Conservation (phyloP, 2,888 invertebrate genomes). For the Syrista parreyssii region DNA sequence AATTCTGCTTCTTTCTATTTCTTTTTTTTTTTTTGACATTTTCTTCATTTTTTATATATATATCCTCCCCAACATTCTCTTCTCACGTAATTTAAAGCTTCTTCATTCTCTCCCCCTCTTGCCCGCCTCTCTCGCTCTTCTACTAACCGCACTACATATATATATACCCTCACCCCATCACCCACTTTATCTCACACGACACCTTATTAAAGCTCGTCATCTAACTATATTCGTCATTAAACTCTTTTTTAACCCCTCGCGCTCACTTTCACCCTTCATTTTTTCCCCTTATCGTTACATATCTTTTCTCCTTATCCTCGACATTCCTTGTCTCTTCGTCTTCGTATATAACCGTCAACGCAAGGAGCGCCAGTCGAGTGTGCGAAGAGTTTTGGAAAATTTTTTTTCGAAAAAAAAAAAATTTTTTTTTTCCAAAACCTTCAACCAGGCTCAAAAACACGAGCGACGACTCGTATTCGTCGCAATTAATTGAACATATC, state of each 20-base stretch:
- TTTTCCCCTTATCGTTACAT: too few relatives aligned
- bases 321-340: too few relatives aligned
- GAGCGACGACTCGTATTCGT: conserved; percentile 44
- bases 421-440: not conserved
- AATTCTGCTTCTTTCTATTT: conserved; percentile 12
- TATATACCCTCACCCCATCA: not conserved
- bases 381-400: not conserved
- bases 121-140: not conserved
- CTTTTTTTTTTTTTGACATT: conserved; percentile 15
- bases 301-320: not conserved
- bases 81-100: conserved; percentile 24
- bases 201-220: not conserved
- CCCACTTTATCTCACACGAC: not conserved
- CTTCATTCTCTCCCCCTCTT: not conserved
- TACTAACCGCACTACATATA: not conserved
- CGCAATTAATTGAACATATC: conserved; percentile 54
- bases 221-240: not conserved
- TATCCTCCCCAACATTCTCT: conserved; percentile 28
- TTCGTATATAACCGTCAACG: not conserved
- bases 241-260: not conserved
- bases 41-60: conserved; percentile 21
- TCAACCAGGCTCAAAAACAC: conserved; percentile 26
- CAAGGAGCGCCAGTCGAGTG: not conserved
- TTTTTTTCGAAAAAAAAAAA: not conserved
- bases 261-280: not conserved